Conservation (phyloP, 1,140 invertebrate genomes). For the Pissodes strobi region DNA sequence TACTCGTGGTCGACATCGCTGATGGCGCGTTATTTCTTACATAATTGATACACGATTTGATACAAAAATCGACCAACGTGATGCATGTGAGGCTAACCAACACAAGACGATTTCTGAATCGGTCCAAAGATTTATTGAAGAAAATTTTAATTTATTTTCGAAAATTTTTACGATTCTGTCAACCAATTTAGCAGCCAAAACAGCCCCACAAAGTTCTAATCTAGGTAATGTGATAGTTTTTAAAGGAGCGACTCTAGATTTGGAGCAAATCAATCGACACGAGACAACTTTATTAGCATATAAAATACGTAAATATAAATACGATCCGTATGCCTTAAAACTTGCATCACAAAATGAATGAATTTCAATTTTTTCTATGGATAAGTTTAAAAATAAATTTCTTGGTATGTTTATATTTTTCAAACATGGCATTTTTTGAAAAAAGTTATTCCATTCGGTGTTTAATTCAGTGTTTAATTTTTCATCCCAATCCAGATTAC, state of each 20-base stretch:
- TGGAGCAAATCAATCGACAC: constrained; percentile 44
- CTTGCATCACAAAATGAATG: constrained; percentile 49
- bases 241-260: constrained; percentile 56
- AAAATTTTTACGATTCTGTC: constrained; percentile 52
- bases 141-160: constrained; percentile 52
- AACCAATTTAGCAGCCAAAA: no score
- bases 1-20: no score
- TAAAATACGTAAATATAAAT: constrained; percentile 40
- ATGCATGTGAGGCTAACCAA: no score
- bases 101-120: no score
- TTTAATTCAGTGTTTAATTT: constrained; percentile 41
- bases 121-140: constrained; percentile 35
- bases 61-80: constrained; percentile 47
- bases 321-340: constrained; percentile 36
- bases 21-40: constrained; percentile 34
- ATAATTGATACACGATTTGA: constrained; percentile 51
- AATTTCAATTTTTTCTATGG: constrained; percentile 36
- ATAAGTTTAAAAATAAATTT: constrained; percentile 1
- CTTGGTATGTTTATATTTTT: constrained; percentile 38
- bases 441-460: constrained; percentile 33
- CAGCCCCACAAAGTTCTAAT: constrained; percentile 58
- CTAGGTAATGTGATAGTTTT: constrained; percentile 56
- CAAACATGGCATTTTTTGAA: no score
- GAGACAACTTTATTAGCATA: constrained; percentile 28
- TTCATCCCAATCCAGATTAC: constrained; percentile 54